phyloP scores from a whole-genome alignment of 2,888 invertebrate genomes.

The Mimas tiliae region DNA sequence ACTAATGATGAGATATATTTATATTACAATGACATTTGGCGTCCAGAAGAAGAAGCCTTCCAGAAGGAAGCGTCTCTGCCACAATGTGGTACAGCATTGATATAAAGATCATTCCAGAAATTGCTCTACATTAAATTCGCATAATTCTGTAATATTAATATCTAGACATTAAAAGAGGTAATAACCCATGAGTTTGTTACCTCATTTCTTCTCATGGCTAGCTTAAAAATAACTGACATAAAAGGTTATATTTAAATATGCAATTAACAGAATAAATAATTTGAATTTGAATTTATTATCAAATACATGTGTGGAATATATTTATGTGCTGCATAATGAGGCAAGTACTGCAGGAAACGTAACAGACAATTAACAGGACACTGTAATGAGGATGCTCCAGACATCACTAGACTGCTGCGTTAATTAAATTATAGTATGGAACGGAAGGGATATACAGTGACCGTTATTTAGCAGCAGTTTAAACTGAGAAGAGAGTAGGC shows the following conservation, averaged over 20 bases:
- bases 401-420: conserved; percentile 29
- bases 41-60: not conserved
- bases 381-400: conserved; percentile 40
- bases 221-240: not conserved
- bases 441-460: conserved; percentile 33
- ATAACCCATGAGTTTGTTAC: too few species aligned
- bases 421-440: conserved; percentile 36
- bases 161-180: too few species aligned
- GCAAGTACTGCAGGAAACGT: conserved; percentile 45
- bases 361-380: conserved; percentile 62
- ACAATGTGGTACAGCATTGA: too few species aligned
- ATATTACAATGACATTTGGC: not conserved
- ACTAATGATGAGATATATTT: not conserved
- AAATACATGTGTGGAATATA: not conserved
- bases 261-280: too few species aligned
- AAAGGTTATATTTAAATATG: too few species aligned
- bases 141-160: too few species aligned
- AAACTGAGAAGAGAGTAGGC: not conserved
- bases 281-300: too few species aligned
- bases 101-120: too few species aligned
- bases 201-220: not conserved
- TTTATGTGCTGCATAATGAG: conserved; percentile 12
- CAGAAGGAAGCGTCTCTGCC: too few species aligned
- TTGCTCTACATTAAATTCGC: too few species aligned
- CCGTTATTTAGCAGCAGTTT: conserved; percentile 31